A percentile compares a stretch with the other conserved stretches of the same genome.
These are phyloP conservation scores for Gibbula magus DNA, from an alignment of 2,888 invertebrate species.

Conservation along the genomic window DNA sequence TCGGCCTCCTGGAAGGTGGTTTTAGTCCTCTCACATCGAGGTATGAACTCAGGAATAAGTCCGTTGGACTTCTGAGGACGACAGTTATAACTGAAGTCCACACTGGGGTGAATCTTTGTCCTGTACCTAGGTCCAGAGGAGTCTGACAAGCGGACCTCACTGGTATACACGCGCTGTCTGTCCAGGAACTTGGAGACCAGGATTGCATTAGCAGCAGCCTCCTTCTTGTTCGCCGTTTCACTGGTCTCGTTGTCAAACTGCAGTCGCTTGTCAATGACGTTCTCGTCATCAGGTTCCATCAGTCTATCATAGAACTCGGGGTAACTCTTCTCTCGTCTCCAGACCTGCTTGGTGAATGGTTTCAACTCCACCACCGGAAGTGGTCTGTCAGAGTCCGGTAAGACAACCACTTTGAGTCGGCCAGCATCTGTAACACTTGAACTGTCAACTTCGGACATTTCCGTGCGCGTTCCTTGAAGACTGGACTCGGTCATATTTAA, in stretches of 20 bases:
- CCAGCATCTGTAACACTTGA: conserved; percentile 33
- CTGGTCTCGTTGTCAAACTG: conserved; percentile 24
- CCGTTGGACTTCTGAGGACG: conserved; percentile 38
- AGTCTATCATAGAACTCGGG: conserved; percentile 52
- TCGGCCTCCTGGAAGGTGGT: conserved; percentile 53
- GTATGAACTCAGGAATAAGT: conserved; percentile 63
- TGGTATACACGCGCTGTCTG: background rate
- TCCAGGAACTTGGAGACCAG: conserved; percentile 23
- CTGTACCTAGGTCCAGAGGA: background rate
- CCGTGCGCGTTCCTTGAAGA: background rate
- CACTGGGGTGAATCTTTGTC: background rate
- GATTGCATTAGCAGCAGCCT: conserved; percentile 31
- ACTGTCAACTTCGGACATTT: too few relatives aligned
- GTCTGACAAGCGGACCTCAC: conserved; percentile 13
- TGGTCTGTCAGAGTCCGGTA: conserved; percentile 41
- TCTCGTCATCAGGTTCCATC: background rate
- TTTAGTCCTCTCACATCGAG: conserved; percentile 58
- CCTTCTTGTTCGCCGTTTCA: conserved; percentile 13
- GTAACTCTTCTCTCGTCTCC: conserved; percentile 65
- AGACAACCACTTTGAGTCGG: conserved; percentile 32
- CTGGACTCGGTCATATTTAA: background rate
- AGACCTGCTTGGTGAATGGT: conserved; percentile 63
- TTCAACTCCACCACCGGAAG: conserved; percentile 63
- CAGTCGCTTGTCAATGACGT: conserved; percentile 16
- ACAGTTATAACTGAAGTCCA: background rate